Evolutionary conservation across 1,140 invertebrate genomes (phyloP).

Genomic region (Drosophila lini): DNA sequence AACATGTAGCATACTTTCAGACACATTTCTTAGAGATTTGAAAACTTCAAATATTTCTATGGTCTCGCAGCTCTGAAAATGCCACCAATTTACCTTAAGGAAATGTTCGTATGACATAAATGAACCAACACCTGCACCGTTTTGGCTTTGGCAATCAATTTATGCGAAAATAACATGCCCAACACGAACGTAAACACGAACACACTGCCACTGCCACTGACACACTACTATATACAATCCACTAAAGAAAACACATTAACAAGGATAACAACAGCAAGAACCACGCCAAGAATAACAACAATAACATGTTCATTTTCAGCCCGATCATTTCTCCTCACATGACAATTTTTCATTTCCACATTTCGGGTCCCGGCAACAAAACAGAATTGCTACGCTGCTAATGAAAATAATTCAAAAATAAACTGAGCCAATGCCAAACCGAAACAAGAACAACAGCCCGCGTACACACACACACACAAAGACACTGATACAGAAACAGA

Average conservation of each 20-base stretch:
- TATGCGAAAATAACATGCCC: constrained; percentile 70
- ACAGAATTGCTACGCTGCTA: constrained; percentile 34
- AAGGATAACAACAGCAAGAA: constrained; percentile 30
- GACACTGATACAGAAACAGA: constrained; percentile 13
- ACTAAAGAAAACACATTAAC: constrained; percentile 36
- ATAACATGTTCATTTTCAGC: constrained; percentile 39
- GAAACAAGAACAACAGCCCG: constrained; percentile 61
- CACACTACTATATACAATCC: constrained; percentile 19
- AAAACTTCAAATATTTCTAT: not conserved
- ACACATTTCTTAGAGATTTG: not conserved
- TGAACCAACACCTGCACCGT: constrained; percentile 61
- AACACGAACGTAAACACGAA: constrained; percentile 48
- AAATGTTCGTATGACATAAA: constrained; percentile 34
- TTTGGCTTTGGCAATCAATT: constrained; percentile 75
- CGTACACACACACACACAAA: constrained; percentile 34
- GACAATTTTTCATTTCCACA: constrained; percentile 47
- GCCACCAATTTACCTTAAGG: constrained; percentile 29
- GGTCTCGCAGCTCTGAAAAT: not conserved
- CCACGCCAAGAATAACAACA: constrained; percentile 20
- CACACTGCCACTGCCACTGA: constrained; percentile 14
- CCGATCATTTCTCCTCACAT: constrained; percentile 41
- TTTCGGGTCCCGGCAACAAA: constrained; percentile 37
- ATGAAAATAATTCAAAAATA: constrained; percentile 60
- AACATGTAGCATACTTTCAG: not conserved
- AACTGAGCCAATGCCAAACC: constrained; percentile 60